Percentiles rank a stretch among this genome's conserved stretches.
These are phyloP conservation scores for Poeciliopsis prolifica DNA, from an alignment of 2,113 vertebrate genomes.

Conservation along the genomic window DNA sequence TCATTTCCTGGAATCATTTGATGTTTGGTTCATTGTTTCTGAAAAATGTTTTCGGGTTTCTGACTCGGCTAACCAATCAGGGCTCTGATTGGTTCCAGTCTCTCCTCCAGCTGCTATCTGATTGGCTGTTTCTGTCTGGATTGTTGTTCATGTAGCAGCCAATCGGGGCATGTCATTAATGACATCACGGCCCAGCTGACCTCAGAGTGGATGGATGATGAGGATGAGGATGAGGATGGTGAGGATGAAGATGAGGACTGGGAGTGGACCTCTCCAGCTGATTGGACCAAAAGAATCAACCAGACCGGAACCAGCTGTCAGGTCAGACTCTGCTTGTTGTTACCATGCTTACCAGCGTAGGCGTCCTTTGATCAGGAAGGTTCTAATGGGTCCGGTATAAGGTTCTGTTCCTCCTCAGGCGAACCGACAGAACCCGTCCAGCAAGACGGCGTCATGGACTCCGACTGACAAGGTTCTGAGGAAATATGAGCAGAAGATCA, in stretches of 20 bases:
- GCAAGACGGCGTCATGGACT: conserved; percentile 51
- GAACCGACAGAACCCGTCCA: conserved; percentile 58
- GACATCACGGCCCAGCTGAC: conserved; percentile 12
- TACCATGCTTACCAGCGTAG: background rate
- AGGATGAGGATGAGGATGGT: background rate
- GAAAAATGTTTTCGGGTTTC: too few relatives aligned
- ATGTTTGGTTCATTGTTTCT: too few relatives aligned
- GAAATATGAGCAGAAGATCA: conserved; percentile 82
- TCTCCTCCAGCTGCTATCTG: background rate
- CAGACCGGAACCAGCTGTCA: conserved; percentile 18
- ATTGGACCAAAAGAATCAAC: conserved; percentile 55
- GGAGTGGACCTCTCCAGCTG: conserved; percentile 45
- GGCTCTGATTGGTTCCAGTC: background rate
- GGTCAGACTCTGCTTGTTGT: conserved; percentile 23
- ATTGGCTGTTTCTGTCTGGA: background rate
- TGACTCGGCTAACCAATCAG: too few relatives aligned
- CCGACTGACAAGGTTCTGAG: conserved; percentile 78
- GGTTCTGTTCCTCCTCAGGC: conserved; percentile 31
- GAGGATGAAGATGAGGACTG: conserved; percentile 42
- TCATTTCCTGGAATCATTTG: too few relatives aligned
- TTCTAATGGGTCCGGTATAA: too few relatives aligned
- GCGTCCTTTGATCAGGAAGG: too few relatives aligned
- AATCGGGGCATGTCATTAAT: conserved; percentile 16
- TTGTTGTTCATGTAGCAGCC: conserved; percentile 10
- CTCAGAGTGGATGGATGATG: conserved; percentile 1